These are phyloP conservation scores for Calameuta filiformis DNA, from an alignment of 2,888 invertebrate genomes.

Conservation along the genomic window DNA sequence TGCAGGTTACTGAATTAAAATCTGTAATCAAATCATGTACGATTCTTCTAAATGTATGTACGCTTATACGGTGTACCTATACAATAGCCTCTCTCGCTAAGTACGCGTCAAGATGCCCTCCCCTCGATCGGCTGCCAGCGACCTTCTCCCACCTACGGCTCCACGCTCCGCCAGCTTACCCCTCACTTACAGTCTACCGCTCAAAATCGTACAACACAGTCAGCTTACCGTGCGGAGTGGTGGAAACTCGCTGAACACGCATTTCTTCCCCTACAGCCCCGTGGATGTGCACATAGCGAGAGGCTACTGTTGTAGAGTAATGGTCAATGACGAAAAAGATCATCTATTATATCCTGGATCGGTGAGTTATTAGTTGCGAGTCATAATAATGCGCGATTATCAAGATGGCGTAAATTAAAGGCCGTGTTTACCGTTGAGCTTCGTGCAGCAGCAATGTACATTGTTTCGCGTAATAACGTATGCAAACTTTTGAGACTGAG, in stretches of 20 bases:
- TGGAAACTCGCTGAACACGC: background rate
- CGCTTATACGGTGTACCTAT: background rate
- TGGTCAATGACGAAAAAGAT: background rate
- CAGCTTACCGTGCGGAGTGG: background rate
- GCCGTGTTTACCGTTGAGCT: background rate
- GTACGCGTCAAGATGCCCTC: background rate
- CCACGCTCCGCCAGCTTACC: background rate
- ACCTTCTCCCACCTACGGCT: conserved; percentile 10
- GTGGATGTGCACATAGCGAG: background rate
- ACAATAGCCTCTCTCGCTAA: background rate
- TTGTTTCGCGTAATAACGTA: background rate
- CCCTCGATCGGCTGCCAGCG: conserved; percentile 15
- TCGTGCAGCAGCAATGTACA: background rate
- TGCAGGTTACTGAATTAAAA: conserved; percentile 56
- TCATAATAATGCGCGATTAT: background rate
- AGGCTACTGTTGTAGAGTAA: background rate
- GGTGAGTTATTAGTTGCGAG: background rate
- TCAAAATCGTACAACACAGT: no score
- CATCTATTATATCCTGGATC: background rate
- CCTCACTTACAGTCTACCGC: no score
- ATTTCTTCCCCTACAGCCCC: background rate
- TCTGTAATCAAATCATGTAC: background rate
- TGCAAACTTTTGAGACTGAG: background rate
- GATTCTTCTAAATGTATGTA: conserved; percentile 9
- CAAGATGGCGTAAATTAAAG: background rate